A percentile compares a stretch with the other conserved stretches of the same genome.
Conservation (phyloP, 2,888 invertebrate genomes). For the Mayetiola destructor region DNA sequence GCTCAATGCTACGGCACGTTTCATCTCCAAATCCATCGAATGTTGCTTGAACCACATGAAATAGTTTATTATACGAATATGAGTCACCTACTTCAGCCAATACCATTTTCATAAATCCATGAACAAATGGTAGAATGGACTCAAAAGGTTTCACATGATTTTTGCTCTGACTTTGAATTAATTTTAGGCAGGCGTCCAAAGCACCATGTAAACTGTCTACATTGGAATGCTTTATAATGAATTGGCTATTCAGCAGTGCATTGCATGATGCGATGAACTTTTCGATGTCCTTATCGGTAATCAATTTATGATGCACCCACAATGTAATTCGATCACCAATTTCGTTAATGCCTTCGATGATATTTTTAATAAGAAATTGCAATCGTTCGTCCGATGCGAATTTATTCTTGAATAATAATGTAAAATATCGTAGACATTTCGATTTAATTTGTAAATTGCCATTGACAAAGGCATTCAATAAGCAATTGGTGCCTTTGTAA, state of each 20-base stretch:
- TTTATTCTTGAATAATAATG: conserved; percentile 20
- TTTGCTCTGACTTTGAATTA: neutral
- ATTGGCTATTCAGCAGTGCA: neutral
- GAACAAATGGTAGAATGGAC: neutral
- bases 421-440: conserved; percentile 24
- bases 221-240: neutral
- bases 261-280: neutral
- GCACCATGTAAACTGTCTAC: neutral
- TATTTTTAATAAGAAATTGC: neutral
- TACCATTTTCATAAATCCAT: neutral
- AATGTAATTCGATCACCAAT: neutral
- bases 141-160: neutral
- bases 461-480: conserved; percentile 24
- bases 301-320: neutral
- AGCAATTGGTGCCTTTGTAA: conserved; percentile 21
- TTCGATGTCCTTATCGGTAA: neutral
- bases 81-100: neutral
- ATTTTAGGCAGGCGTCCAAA: neutral
- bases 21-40: neutral
- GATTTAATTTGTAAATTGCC: conserved; percentile 25
- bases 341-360: neutral
- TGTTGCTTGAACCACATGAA: neutral
- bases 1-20: no score
- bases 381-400: neutral
- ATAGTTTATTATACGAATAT: neutral